Conservation (phyloP, 1,140 invertebrate genomes). For the Caerostris darwini region DNA sequence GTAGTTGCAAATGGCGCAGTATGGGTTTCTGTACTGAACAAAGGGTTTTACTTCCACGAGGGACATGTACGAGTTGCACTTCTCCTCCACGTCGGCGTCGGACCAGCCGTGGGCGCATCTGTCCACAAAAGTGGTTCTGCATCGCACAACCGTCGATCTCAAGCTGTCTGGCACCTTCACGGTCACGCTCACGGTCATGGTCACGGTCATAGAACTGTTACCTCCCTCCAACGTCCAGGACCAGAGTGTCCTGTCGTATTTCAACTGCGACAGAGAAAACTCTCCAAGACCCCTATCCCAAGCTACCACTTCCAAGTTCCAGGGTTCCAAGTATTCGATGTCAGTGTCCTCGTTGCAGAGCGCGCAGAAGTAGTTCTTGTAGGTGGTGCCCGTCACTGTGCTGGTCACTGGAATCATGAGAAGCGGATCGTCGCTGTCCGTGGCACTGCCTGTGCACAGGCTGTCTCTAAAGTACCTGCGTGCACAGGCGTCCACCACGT, state of each 20-base stretch:
- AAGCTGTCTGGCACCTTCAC: neutral
- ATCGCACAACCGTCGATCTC: neutral
- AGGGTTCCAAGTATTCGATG: neutral
- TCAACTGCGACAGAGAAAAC: neutral
- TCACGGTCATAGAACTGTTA: neutral
- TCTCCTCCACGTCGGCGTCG: neutral
- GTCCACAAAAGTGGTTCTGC: neutral
- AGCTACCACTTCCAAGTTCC: neutral
- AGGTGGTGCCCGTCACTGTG: conserved; percentile 82
- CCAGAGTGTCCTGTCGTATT: neutral
- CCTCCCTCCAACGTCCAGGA: neutral
- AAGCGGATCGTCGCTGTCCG: conserved; percentile 82
- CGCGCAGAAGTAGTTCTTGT: conserved; percentile 84
- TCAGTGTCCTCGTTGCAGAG: conserved; percentile 83
- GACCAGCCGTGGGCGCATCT: conserved; percentile 1
- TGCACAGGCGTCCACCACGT: neutral
- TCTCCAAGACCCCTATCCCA: neutral
- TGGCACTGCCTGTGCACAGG: neutral
- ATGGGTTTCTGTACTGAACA: conserved; percentile 10
- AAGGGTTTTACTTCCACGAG: neutral
- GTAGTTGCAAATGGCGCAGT: conserved; percentile 49
- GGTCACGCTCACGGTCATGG: neutral
- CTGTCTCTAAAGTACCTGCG: too few species aligned
- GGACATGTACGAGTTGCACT: neutral
- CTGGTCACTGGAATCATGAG: conserved; percentile 82